phyloP scores from a whole-genome alignment of 2,797 vertebrate species.

The Falco peregrinus region DNA sequence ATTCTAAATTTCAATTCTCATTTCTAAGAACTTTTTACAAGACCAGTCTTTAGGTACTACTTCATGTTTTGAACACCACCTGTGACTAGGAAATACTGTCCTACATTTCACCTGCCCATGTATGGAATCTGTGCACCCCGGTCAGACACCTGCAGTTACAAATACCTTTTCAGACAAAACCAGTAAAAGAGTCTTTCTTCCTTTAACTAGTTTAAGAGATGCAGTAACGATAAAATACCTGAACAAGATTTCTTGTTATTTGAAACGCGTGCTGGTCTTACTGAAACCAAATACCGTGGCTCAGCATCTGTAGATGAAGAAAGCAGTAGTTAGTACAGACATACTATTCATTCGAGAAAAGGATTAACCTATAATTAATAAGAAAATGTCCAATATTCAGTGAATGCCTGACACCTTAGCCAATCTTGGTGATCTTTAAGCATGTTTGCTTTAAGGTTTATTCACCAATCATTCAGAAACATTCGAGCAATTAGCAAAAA shows the following conservation, averaged over 20 bases:
- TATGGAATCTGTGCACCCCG: neutral
- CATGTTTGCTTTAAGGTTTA: neutral
- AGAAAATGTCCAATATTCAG: neutral
- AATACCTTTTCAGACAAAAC: neutral
- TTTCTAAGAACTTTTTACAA: neutral
- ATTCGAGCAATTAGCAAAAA: neutral
- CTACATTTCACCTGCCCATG: neutral
- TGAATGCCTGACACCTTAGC: neutral
- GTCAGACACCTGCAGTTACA: neutral
- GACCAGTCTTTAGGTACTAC: neutral
- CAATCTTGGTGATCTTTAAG: neutral
- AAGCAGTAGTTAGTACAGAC: neutral
- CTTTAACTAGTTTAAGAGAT: neutral
- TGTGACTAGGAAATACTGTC: neutral
- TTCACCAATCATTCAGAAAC: neutral
- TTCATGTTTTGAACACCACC: neutral
- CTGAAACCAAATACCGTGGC: conserved; percentile 91
- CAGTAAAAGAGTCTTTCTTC: neutral
- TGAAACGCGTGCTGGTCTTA: conserved; percentile 83
- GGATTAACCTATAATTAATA: neutral
- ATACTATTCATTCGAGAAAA: neutral
- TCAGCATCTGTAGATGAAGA: conserved; percentile 88
- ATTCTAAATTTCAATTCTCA: neutral
- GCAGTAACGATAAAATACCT: conserved; percentile 69
- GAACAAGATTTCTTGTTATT: conserved; percentile 81